These are phyloP conservation scores for Schlechtendalia chinensis DNA, from an alignment of 1,140 invertebrate genomes.

Conservation along the genomic window DNA sequence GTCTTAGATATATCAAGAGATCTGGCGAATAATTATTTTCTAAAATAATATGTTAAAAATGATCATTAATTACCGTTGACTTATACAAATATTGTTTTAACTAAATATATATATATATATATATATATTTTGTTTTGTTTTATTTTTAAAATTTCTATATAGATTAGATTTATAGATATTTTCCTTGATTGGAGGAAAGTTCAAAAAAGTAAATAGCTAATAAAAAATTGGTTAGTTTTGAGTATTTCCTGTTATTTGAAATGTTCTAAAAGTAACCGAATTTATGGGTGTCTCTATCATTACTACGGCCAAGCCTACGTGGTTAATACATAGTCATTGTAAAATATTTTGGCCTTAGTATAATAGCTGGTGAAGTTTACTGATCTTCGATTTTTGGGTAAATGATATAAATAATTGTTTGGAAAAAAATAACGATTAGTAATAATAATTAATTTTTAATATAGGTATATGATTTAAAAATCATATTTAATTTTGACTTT, in stretches of 20 bases:
- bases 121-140: too few species aligned
- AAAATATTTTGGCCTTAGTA: neutral
- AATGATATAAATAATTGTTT: neutral
- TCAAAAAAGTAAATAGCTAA: neutral
- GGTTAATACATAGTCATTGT: constrained; percentile 10
- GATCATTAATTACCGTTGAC: too few species aligned
- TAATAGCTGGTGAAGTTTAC: neutral
- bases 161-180: neutral
- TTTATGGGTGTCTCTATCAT: neutral
- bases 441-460: neutral
- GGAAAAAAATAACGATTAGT: neutral
- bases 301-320: neutral
- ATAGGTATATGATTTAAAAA: neutral
- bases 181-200: neutral
- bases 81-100: too few species aligned
- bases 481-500: neutral
- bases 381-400: neutral
- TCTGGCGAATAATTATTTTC: too few species aligned
- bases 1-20: too few species aligned
- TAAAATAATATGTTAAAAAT: too few species aligned
- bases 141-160: neutral
- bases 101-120: neutral
- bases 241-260: neutral
- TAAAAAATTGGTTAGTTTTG: neutral
- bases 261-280: neutral